Conservation (phyloP, 2,113 vertebrate genomes). For the Bagarius yarrelli region DNA sequence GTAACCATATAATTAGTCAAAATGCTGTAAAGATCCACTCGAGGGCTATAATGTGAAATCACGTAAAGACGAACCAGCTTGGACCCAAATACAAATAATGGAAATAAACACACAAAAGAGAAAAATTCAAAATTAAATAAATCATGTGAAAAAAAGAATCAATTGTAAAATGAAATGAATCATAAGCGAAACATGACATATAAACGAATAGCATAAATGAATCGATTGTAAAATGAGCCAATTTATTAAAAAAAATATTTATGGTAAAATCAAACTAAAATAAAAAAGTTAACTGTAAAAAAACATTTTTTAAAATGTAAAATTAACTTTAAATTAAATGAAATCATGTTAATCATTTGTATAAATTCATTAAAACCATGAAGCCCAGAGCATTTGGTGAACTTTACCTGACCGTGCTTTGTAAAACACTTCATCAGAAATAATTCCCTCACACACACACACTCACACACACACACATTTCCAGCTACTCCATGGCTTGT, state of each 20-base stretch:
- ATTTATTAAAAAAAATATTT: too few species aligned
- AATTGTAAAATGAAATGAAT: not conserved
- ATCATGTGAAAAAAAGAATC: not conserved
- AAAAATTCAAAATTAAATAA: not conserved
- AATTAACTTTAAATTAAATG: too few species aligned
- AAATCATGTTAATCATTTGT: too few species aligned
- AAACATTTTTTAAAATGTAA: too few species aligned
- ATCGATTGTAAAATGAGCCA: too few species aligned
- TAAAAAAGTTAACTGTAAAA: too few species aligned
- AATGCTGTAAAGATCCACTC: not conserved
- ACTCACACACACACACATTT: not conserved
- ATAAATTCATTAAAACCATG: too few species aligned
- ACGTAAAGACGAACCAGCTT: not conserved
- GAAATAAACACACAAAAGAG: not conserved
- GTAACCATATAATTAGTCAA: too few species aligned
- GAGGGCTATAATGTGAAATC: slow-evolving; percentile 23
- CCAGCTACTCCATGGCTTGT: not conserved
- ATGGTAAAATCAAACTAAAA: too few species aligned
- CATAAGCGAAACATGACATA: too few species aligned
- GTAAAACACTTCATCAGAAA: slow-evolving; percentile 13
- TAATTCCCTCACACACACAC: too few species aligned
- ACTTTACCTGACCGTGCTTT: slow-evolving; percentile 14
- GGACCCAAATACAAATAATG: not conserved
- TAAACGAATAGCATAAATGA: too few species aligned
- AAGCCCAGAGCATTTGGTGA: not conserved